Evolutionary conservation across 2,113 vertebrate genomes (phyloP), one percentile per base, ranked within the genome.

Genomic region (Cranoglanis bouderius): DNA sequence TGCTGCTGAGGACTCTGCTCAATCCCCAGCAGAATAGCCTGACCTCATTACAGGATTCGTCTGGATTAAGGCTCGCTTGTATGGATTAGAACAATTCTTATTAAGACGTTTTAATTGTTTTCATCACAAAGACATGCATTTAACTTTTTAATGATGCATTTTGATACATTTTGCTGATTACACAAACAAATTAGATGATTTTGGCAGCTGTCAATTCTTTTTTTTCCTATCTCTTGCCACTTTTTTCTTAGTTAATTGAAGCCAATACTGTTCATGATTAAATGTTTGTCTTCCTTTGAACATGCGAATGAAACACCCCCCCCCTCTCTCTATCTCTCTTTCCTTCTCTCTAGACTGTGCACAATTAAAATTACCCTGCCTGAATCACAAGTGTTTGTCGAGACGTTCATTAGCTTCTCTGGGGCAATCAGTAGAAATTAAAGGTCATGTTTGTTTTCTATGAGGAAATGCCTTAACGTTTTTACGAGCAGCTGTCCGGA

Each of bases 331-430:
- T 12, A 29, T 32, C 26, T 32, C 49, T 18, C 29, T 9, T 63
- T 89, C 88, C 91, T 88, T 88, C 87, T 92, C 89, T 92, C 91
- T 94, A 91, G 91, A 91, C 82, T 88, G 92, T 92, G 93, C 92
- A 93, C 94, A 95, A 96, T 95, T 96, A 96, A 95, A 94, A 95
- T 90, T 89, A 94, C 92, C 94, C 91, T 88, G 89, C 92, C 93
- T 93, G 88, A 92, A 92, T 92, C 93, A 92, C 91, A 92, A 93
- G 93, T 95, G 93, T 95, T 95, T 94, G 91, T 91, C 88, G 93
- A 94, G 95, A 95, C 93, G 92, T 95, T 95, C 94, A 93, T 95
- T 94, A 94, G 91, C 93, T 94, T 93, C 93, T 94, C 92, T 88
- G 89, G 92, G 91, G 92, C 94, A 94, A 91, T 94, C 93, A 91